Conservation (phyloP, 2,113 vertebrate species). For the Sula dactylatra region DNA sequence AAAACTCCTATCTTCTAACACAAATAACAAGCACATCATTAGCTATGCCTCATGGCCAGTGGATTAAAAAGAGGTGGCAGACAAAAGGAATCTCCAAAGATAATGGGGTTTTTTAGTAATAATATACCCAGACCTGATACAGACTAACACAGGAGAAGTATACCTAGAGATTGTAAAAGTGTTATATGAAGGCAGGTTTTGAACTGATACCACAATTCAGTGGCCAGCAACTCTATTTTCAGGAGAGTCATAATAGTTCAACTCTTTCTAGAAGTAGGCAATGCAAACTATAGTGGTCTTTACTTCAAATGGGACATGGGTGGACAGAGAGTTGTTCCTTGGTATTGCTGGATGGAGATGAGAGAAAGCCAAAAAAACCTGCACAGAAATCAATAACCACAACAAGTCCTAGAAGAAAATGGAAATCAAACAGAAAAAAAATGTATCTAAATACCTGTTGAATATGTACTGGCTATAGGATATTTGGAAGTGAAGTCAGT, state of each 20-base stretch:
- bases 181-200: neutral
- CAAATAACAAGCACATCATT: neutral
- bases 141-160: neutral
- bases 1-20: neutral
- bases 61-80: neutral
- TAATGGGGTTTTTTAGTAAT: neutral
- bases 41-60: neutral
- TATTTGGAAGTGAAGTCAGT: neutral
- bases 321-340: neutral
- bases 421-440: neutral
- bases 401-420: neutral
- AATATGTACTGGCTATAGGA: neutral
- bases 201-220: neutral
- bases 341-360: neutral
- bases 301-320: neutral
- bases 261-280: neutral
- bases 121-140: neutral
- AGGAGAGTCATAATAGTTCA: neutral
- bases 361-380: neutral
- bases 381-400: neutral
- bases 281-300: neutral
- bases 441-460: fast-evolving
- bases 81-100: neutral
- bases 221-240: neutral
- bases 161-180: neutral